These are phyloP conservation scores for Larimichthys polyactis DNA, from an alignment of 2,113 vertebrate genomes.

Conservation along the genomic window DNA sequence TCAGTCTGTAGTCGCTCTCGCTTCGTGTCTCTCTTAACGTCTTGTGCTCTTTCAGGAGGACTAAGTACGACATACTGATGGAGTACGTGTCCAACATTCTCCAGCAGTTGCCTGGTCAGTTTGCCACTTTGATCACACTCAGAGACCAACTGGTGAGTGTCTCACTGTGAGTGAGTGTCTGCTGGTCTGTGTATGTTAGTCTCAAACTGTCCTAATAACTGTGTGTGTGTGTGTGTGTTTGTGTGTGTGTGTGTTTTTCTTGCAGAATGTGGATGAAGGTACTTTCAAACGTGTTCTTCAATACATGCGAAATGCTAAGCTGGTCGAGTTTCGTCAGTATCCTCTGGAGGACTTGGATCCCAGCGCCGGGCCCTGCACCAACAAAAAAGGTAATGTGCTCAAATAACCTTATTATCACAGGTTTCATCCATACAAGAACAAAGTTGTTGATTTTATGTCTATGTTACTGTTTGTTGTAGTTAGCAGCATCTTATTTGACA, in stretches of 20 bases:
- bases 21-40: neutral
- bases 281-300: slow-evolving; percentile 90
- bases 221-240: neutral
- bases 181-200: neutral
- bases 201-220: neutral
- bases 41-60: slow-evolving; percentile 85
- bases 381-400: slow-evolving; percentile 88
- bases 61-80: slow-evolving; percentile 94
- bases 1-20: neutral
- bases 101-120: slow-evolving; percentile 81
- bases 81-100: slow-evolving; percentile 89
- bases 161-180: neutral
- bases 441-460: neutral
- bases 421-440: neutral
- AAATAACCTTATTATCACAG: neutral
- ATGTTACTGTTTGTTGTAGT: too few species aligned
- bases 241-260: neutral
- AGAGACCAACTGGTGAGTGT: slow-evolving; percentile 89
- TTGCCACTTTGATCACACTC: slow-evolving; percentile 84
- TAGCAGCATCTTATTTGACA: too few species aligned
- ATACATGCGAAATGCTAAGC: slow-evolving; percentile 89
- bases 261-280: slow-evolving; percentile 87
- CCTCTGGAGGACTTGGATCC: slow-evolving; percentile 91
- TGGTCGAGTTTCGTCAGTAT: slow-evolving; percentile 85
- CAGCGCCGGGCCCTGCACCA: slow-evolving; percentile 85